These are phyloP conservation scores for Porites rus DNA, from an alignment of 92 coral and sea anemone species.

Conservation along the genomic window DNA sequence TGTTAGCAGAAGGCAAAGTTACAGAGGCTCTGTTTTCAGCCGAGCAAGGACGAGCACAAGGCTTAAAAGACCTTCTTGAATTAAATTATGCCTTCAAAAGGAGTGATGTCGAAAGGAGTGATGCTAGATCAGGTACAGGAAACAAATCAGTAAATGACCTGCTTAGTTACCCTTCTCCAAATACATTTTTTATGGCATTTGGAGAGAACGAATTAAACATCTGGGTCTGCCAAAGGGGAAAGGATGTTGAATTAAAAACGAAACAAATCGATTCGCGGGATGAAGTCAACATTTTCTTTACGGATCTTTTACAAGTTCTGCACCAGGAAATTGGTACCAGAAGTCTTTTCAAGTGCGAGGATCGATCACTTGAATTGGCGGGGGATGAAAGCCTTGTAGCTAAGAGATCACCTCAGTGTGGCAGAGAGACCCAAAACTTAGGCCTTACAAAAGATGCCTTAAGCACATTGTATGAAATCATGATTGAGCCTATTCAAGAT, in stretches of 20 bases:
- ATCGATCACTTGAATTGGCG: conserved; percentile 4
- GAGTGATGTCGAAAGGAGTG: background rate
- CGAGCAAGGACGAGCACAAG: background rate
- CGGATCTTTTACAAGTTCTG: background rate
- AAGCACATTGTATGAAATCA: background rate
- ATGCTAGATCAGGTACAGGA: background rate
- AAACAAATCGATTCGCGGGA: background rate
- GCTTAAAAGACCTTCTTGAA: background rate
- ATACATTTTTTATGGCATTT: background rate
- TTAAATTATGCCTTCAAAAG: background rate
- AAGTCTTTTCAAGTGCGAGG: conserved; percentile 9
- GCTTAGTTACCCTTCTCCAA: background rate
- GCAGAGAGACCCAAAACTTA: background rate
- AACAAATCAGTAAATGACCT: background rate
- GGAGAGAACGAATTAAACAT: background rate
- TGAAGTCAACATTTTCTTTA: too few relatives aligned
- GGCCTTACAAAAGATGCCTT: background rate
- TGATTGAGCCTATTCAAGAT: background rate
- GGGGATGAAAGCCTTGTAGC: background rate
- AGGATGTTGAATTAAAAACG: background rate
- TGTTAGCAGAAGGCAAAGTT: background rate
- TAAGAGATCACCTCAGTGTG: background rate
- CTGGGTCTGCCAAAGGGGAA: background rate
- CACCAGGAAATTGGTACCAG: background rate
- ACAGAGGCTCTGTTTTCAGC: background rate